Evolutionary conservation across 1,140 invertebrate species (phyloP).

Genomic region (Pachyrhynchus sulphureomaculatus): DNA sequence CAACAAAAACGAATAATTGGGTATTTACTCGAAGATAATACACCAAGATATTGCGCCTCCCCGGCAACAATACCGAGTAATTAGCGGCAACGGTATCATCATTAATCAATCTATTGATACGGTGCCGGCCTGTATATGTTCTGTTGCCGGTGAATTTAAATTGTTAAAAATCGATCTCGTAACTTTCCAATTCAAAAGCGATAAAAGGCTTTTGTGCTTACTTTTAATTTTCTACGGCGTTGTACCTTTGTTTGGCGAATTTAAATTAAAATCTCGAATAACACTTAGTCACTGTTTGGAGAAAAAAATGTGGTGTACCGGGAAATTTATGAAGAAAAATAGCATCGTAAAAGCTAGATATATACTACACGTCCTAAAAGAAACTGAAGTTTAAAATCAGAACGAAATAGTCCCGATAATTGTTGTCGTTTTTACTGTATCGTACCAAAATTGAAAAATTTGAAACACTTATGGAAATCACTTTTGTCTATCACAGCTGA

Average conservation of each 20-base stretch:
- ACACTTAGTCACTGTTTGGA: conserved; percentile 18
- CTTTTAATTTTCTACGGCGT: conserved; percentile 20
- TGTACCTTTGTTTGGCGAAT: conserved; percentile 4
- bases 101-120: conserved; percentile 31
- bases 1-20: neutral
- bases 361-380: too few relatives aligned
- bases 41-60: conserved; percentile 8
- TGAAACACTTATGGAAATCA: too few relatives aligned
- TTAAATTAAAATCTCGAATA: conserved; percentile 9
- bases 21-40: conserved; percentile 13
- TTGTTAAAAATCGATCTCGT: conserved; percentile 20
- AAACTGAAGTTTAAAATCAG: too few relatives aligned
- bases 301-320: neutral
- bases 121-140: conserved; percentile 16
- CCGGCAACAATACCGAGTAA: conserved; percentile 23
- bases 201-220: conserved; percentile 9
- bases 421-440: too few relatives aligned
- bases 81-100: conserved; percentile 21
- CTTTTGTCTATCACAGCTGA: too few relatives aligned
- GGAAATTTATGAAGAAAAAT: neutral
- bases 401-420: too few relatives aligned
- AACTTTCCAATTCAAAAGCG: conserved; percentile 17
- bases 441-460: too few relatives aligned
- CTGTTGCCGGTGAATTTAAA: conserved; percentile 15
- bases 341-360: too few relatives aligned